Base-by-base conservation (phyloP, 2,113 vertebrate genomes). In the Mirza zaza region DNA sequence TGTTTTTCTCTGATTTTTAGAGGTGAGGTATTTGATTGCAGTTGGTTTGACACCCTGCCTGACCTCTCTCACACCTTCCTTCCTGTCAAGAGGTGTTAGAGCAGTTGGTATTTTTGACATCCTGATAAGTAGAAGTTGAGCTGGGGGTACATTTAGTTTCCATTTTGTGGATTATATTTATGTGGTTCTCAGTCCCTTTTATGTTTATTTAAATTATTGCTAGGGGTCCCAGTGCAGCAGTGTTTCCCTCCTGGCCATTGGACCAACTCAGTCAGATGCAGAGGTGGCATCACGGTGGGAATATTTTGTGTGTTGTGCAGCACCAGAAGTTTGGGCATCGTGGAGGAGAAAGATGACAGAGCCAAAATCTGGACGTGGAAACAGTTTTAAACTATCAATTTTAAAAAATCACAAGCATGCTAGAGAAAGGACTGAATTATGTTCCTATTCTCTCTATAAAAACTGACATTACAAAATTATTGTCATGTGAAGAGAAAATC, bases 251-350 rank as follows among this genome's bases (percentile, higher is more conserved):
- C 9, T 65, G 32, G 12, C 34, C 8, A 1, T 7, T 13, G 15
- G 23, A 36, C 48, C 39, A 36, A 1, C 55, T 77, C 0, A 0
- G 15, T 25, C 15, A 32, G 70, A 18, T 34, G 17, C 36, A 17
- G 36, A 76, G 42, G 6, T 61, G 0, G 8, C 15, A 8, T 39
- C 7, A 4, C 1, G 1, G 6, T 4, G 1, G 21, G 50, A 42
- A n/a, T 13, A 6, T 29, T 17, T n/a, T 27, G 21, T 32, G 12
- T 87, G 21, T 55, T 23, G 1, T 52, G 14, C 1, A 1, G 48
- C 14, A 15, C 2, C 3, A 7, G 86, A 81, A 67, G n/a, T 45
- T 20, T 45, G 59, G 39, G 32, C 45, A 18, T 32, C 14, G 3
- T 15, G 25, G 42, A 48, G 7, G 18, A 59, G 63, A n/a, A 52